Percentiles rank a stretch among this genome's conserved stretches.
These are phyloP conservation scores for Umimayanthus chanpuru DNA, from an alignment of 92 coral and sea anemone genomes.

Conservation along the genomic window DNA sequence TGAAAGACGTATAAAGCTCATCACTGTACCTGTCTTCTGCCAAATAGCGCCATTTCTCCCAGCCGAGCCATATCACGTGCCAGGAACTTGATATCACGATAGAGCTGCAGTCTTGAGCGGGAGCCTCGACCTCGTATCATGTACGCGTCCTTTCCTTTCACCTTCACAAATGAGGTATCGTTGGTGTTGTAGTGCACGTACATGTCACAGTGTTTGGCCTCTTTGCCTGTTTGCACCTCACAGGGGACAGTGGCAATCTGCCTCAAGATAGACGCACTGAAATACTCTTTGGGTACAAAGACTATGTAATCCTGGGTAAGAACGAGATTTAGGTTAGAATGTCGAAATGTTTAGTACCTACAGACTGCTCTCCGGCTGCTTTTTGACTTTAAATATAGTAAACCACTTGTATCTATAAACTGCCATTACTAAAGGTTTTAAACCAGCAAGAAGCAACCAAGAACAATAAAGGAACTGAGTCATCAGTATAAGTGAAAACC, in stretches of 20 bases:
- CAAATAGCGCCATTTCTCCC: constrained; percentile 38
- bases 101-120: constrained; percentile 7
- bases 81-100: neutral
- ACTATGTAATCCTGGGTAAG: constrained; percentile 30
- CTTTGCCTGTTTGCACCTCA: constrained; percentile 14
- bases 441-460: no score
- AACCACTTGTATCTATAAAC: neutral
- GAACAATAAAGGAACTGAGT: no score
- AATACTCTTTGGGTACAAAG: constrained; percentile 43
- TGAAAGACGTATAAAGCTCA: no score
- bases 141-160: constrained; percentile 5
- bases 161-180: constrained; percentile 12
- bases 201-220: constrained; percentile 33
- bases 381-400: neutral
- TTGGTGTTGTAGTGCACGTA: constrained; percentile 18
- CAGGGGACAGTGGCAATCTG: constrained; percentile 27
- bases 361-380: no score
- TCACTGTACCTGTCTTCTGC: constrained; percentile 11
- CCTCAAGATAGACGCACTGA: constrained; percentile 21
- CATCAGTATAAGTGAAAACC: no score
- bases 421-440: no score
- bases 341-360: neutral
- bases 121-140: constrained; percentile 4
- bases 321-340: neutral
- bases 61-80: constrained; percentile 7